Percentiles rank a stretch among this genome's conserved stretches.
Conservation (phyloP, 1,140 invertebrate species). For the Drosophila ficusphila region DNA sequence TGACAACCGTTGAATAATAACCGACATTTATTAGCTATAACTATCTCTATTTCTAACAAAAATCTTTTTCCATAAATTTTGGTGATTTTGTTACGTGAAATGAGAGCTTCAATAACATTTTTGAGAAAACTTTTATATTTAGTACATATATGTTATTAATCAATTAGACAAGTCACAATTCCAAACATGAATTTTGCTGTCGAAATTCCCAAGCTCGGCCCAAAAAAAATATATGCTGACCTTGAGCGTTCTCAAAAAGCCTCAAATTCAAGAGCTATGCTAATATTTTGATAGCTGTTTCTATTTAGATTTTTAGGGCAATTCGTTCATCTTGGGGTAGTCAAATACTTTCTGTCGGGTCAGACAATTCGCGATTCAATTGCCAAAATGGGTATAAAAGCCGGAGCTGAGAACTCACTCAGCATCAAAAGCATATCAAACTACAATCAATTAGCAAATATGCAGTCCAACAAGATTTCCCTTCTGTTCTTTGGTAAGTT, state of each 20-base stretch:
- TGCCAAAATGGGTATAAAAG: slow-evolving; percentile 57
- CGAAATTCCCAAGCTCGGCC: not conserved
- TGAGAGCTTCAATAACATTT: no score
- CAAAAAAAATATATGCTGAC: slow-evolving; percentile 17
- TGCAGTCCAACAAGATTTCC: slow-evolving; percentile 55
- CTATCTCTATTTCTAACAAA: no score
- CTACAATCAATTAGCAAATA: slow-evolving; percentile 34
- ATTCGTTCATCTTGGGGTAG: not conserved
- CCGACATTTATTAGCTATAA: no score
- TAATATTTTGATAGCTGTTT: slow-evolving; percentile 61
- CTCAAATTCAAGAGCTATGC: not conserved
- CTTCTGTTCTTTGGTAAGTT: slow-evolving; percentile 59
- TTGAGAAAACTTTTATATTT: no score
- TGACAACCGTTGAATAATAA: no score
- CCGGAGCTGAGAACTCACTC: slow-evolving; percentile 5
- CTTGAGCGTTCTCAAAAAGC: not conserved
- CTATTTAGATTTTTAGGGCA: no score
- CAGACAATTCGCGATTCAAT: slow-evolving; percentile 9
- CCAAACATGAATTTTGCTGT: not conserved
- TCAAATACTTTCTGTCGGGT: slow-evolving; percentile 3
- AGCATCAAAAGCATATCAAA: slow-evolving; percentile 39
- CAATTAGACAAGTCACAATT: no score
- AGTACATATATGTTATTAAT: no score
- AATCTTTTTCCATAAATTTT: no score
- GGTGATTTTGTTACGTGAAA: no score